Evolutionary conservation across 1,140 invertebrate genomes (phyloP), one percentile per base, ranked within the genome.

Genomic region (Eulimnadia texana): DNA sequence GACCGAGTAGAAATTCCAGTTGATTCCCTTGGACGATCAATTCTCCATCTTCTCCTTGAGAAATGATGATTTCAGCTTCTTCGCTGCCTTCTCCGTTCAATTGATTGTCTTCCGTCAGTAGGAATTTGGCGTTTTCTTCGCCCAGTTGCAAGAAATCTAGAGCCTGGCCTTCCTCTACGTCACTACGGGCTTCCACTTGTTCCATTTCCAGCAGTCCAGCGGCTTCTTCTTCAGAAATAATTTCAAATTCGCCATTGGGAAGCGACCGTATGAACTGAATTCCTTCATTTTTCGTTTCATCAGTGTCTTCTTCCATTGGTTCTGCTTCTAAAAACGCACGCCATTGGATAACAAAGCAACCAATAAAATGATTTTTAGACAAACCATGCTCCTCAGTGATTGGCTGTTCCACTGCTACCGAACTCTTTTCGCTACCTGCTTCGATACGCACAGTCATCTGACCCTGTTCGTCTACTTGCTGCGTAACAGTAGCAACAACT

Each of bases 401-500:
- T 16, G 51, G 51, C 3, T 27, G 27, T 60, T 60, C 25, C 22
- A 50, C 23, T 16, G 16, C 22, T 16, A 23, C 25, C 20, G 29
- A 60, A 11, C 24, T 27, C 51, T 33, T 60, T 24, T 53, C 25
- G 19, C 20, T 19, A 13, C 20, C 27, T 28, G 72, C 68, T 64
- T 78, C 77, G 2, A 77, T 68, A 11, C 70, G 53, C 58, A 77
- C 77, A 62, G 66, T 72, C 3, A 71, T 68, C 64, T 74, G 72
- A 3, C 76, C 76, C 58, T 74, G 69, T 11, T 59, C 19, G 42
- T 72, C 72, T 25, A 76, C 65, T 58, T 70, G 72, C 63, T 78
- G 75, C 2, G 72, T 72, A 10, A 78, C 73, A 11, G 73, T 76
- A 23, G 75, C 76, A 11, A 78, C 76, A n/a, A 78, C 75, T 16